Conservation (phyloP, 2,797 vertebrate genomes). For the Tragelaphus oryx region DNA sequence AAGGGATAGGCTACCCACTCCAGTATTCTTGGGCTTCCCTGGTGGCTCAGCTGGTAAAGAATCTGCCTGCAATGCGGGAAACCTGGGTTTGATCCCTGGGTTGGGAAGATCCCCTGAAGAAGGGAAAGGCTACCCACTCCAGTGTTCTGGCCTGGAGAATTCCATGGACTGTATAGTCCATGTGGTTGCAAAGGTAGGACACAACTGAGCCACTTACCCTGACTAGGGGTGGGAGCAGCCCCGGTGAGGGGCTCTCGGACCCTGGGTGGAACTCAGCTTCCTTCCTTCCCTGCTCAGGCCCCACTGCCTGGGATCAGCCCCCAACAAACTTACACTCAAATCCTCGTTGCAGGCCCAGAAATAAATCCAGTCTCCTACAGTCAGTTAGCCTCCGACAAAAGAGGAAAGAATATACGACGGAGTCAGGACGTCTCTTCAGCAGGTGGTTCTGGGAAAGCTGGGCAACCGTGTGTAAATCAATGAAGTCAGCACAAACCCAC, state of each 20-base stretch:
- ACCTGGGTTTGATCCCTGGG: neutral
- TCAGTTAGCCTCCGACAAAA: neutral
- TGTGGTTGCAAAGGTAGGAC: rapidly evolving
- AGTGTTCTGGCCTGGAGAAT: neutral
- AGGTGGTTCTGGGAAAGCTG: neutral
- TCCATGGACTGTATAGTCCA: neutral
- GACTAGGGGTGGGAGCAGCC: rapidly evolving
- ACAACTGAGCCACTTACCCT: neutral
- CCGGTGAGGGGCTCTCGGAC: neutral
- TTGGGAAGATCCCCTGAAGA: neutral
- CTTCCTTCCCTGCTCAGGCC: neutral
- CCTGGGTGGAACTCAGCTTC: rapidly evolving
- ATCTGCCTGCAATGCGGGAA: neutral
- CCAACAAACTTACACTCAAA: neutral
- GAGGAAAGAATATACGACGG: neutral
- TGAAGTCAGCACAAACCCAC: neutral
- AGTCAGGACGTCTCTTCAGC: neutral
- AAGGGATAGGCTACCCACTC: too few species aligned
- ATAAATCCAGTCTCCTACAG: neutral
- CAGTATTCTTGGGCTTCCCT: neutral
- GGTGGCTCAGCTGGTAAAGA: neutral
- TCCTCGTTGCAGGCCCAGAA: neutral
- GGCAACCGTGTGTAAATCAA: rapidly evolving
- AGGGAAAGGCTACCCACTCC: neutral
- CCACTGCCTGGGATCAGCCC: neutral